Percentiles rank a stretch among this genome's conserved stretches.
Conservation (phyloP, 2,888 invertebrate genomes). For the Acanthosepion lycidas region DNA sequence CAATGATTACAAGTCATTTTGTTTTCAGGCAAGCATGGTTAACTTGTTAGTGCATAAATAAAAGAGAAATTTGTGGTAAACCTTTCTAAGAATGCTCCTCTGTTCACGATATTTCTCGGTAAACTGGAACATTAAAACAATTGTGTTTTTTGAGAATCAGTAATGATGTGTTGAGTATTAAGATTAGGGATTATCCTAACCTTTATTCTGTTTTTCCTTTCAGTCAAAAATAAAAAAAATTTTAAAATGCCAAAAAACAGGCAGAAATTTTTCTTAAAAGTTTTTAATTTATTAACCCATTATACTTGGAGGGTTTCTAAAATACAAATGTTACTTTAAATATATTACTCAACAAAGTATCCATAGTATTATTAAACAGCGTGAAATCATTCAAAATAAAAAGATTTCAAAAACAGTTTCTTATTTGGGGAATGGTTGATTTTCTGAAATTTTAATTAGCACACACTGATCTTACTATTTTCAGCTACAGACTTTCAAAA, state of each 20-base stretch:
- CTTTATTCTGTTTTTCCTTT: neutral
- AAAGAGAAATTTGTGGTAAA: conserved; percentile 49
- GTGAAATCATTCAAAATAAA: too few species aligned
- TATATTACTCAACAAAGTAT: neutral
- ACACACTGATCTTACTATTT: too few species aligned
- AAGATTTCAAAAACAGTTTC: too few species aligned
- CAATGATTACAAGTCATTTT: neutral
- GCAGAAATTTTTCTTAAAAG: neutral
- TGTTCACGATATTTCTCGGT: conserved; percentile 64
- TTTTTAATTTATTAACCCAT: neutral
- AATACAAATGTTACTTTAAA: neutral
- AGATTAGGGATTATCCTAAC: neutral
- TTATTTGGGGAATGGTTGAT: too few species aligned
- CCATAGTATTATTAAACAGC: too few species aligned
- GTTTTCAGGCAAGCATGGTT: neutral
- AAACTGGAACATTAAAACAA: conserved; percentile 57
- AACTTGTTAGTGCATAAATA: neutral
- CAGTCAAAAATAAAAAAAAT: neutral
- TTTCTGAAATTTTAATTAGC: too few species aligned
- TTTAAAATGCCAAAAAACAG: neutral
- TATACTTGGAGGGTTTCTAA: neutral
- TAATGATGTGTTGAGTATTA: neutral
- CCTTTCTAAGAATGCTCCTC: conserved; percentile 65
- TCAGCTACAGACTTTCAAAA: too few species aligned
- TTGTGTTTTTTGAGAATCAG: neutral